Evolutionary conservation across 2,888 invertebrate genomes (phyloP), one percentile per base, ranked within the genome.

Genomic region (Micropterix aruncella): DNA sequence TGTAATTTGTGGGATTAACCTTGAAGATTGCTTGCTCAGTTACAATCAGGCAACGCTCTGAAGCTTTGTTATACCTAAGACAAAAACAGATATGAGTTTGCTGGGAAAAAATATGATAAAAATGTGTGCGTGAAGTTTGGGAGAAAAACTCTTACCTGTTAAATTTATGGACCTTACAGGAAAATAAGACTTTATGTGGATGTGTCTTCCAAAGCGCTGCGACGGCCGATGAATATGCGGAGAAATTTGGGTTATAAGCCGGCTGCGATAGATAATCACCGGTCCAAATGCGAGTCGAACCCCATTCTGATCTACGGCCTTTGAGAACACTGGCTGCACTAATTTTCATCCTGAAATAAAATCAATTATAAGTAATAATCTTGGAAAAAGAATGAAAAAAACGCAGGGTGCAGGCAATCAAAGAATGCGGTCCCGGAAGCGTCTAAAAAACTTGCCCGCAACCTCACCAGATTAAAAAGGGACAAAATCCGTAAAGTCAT

Each of bases 1-100:
- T 89, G 64, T 92, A 95, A 56, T 86, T 92, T 53, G 78, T 66
- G 2, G 80, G 77, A 56, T 95, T 93, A 53, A 96, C 68, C 60
- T 95, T 95, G 66, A 84, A 93, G 52, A 96, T 77, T 19, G 77
- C 79, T 16, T 75, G 73, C 52, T 93, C 92, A 0, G 94, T 93
- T 49, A 96, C 69, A 19, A 93, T 74, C 50, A 96, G 66, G n/a
- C 88, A 90, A 45, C 96, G 75, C 60, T 92, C 91, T 0, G 92
- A 86, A 57, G 80, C 75, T 62, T 88, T 88, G 65, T 83, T 83
- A 65, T 73, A 77, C 17, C 73, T 62, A 42, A 7, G 27, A 27
- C 5, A 27, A 7, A 41, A 19, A 38, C 12, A 41, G 19, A 9
- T n/a, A n/a, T 12, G 7, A 27, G 27, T 7, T 27, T 27, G 27